Conservation (phyloP, 2,113 vertebrate genomes). For the Orcinus orca region DNA sequence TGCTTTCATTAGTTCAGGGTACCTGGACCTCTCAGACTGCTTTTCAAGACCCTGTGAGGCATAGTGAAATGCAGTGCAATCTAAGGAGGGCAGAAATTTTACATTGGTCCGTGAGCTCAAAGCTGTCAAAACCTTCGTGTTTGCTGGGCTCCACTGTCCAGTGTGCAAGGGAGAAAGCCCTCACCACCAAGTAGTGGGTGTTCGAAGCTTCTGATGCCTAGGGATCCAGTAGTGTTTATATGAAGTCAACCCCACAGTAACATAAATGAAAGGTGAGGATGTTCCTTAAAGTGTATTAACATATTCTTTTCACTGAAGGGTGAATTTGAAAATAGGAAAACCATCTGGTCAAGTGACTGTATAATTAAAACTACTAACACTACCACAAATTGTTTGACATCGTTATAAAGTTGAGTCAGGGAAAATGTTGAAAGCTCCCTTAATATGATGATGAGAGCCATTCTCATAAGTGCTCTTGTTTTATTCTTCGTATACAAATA, state of each 20-base stretch:
- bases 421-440: neutral
- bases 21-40: neutral
- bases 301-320: neutral
- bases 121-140: neutral
- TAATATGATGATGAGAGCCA: neutral
- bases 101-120: neutral
- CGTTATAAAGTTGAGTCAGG: neutral
- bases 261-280: neutral
- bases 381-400: neutral
- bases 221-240: neutral
- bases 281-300: neutral
- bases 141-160: neutral
- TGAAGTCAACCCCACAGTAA: neutral
- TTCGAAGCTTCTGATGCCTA: neutral
- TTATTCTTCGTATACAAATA: conserved; percentile 1
- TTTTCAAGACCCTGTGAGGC: neutral
- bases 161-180: neutral
- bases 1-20: neutral
- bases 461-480: neutral
- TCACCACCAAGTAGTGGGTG: neutral
- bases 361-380: neutral
- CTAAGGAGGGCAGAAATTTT: neutral
- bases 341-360: neutral
- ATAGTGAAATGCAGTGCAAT: neutral
- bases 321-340: neutral